These are phyloP conservation scores for Noctua pronuba DNA, from an alignment of 2,888 invertebrate species.

Conservation along the genomic window DNA sequence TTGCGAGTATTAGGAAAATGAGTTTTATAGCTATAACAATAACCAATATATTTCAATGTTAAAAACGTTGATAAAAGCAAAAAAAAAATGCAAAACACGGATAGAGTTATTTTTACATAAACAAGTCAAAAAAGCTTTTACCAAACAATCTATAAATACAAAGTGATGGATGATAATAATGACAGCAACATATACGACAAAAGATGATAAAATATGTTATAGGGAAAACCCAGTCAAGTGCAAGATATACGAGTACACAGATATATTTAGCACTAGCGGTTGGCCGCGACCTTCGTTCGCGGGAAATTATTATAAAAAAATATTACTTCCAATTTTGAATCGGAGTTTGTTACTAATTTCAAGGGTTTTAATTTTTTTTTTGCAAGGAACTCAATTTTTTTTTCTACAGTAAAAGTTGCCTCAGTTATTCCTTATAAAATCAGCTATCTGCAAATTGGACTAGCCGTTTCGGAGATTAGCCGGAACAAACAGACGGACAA, in stretches of 20 bases:
- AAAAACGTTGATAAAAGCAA: not conserved
- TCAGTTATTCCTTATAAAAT: too few relatives aligned
- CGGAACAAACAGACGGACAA: too few relatives aligned
- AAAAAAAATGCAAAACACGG: not conserved
- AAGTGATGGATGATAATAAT: conserved; percentile 28
- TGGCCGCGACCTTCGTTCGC: not conserved
- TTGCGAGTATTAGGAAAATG: not conserved
- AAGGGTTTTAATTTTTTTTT: too few relatives aligned
- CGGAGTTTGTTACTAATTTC: too few relatives aligned
- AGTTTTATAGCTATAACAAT: not conserved
- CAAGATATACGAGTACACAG: conserved; percentile 3
- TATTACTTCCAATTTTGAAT: too few relatives aligned
- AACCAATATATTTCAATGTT: not conserved
- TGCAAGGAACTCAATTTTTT: too few relatives aligned
- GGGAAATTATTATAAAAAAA: not conserved
- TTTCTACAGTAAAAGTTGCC: too few relatives aligned
- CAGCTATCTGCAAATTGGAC: too few relatives aligned
- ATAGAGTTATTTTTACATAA: not conserved
- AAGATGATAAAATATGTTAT: not conserved
- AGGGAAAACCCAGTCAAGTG: conserved; percentile 27
- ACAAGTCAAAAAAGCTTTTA: not conserved
- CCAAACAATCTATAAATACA: conserved; percentile 8
- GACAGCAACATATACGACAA: not conserved
- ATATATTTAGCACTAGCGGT: not conserved
- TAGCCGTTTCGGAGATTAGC: too few relatives aligned